Evolutionary conservation across 2,888 invertebrate species (phyloP), one percentile per base, ranked within the genome.

Genomic region (Ormyrus thymus): DNA sequence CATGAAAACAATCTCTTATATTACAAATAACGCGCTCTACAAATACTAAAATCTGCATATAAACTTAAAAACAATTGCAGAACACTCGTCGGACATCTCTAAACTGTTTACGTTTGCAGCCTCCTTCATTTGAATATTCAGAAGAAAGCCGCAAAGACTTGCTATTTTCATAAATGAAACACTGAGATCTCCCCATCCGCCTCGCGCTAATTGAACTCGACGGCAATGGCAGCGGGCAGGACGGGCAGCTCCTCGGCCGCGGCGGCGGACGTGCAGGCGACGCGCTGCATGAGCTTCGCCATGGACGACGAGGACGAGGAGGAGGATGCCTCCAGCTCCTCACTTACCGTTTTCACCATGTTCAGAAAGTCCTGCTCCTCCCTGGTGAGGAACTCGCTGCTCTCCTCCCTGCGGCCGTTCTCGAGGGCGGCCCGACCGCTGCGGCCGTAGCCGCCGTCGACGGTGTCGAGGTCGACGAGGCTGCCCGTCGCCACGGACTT

Each of bases 341-440:
- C 71, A 81, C 81, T 81, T 79, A 81, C 81, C 81, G 77, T 72
- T 61, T 58, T 70, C 48, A 72, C 50, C 51, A 68, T 66, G 11
- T 29, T 29, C 7, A 79, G 51, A 4, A 81, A 72, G 6, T 81
- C 77, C 13, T 58, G n/a, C 46, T 81, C 76, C 11, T 58, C 68
- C 43, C 8, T 66, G 61, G 72, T 58, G n/a, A n/a, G 7, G 29
- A 29, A 29, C n/a, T 46, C 29, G 29, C 0, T 29, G 29, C 0
- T 29, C 51, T 59, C 46, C 43, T 4, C 4, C 13, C n/a, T 46
- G 2, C 43, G 43, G n/a, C 55, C 62, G 13, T 75, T 75, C n/a
- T 59, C 15, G 59, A 66, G 13, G 5, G 43, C 66, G 15, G 43
- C n/a, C n/a, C 4, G 29, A 0, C 29, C 4, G 6, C 2, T 15